These are phyloP conservation scores for Trisateles emortualis DNA, from an alignment of 2,888 invertebrate species.

Conservation along the genomic window DNA sequence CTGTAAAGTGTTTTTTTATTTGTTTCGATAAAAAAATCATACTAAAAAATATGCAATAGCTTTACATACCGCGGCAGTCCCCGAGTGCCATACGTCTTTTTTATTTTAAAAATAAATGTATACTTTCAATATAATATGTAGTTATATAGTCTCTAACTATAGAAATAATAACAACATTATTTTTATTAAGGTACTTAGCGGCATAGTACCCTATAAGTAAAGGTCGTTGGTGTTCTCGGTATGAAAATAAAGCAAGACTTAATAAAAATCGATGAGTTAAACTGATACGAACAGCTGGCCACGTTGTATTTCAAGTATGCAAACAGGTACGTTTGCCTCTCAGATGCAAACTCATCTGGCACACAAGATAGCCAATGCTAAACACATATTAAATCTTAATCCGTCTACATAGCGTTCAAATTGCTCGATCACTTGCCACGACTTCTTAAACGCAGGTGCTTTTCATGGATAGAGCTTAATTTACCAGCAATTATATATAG, in stretches of 20 bases:
- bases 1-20: too few species aligned
- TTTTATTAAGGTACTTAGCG: not conserved
- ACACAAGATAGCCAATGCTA: constrained; percentile 23
- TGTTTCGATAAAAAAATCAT: too few species aligned
- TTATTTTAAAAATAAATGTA: too few species aligned
- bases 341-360: constrained; percentile 62
- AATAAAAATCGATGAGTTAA: constrained; percentile 65
- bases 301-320: constrained; percentile 67
- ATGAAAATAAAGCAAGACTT: constrained; percentile 53
- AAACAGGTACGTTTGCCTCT: constrained; percentile 51
- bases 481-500: constrained; percentile 39
- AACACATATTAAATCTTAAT: constrained; percentile 33
- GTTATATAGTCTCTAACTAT: too few species aligned
- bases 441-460: constrained; percentile 46
- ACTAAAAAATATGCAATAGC: too few species aligned
- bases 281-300: constrained; percentile 65
- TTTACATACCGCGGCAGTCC: too few species aligned
- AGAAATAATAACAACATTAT: too few species aligned
- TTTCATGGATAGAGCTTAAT: constrained; percentile 45
- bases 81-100: too few species aligned
- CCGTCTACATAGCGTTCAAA: constrained; percentile 19
- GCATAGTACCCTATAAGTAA: constrained; percentile 1
- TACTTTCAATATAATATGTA: too few species aligned
- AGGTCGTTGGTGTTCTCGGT: constrained; percentile 27
- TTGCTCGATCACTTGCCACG: constrained; percentile 25